Conservation (phyloP, 2,888 invertebrate species). For the Athalia rosae region DNA sequence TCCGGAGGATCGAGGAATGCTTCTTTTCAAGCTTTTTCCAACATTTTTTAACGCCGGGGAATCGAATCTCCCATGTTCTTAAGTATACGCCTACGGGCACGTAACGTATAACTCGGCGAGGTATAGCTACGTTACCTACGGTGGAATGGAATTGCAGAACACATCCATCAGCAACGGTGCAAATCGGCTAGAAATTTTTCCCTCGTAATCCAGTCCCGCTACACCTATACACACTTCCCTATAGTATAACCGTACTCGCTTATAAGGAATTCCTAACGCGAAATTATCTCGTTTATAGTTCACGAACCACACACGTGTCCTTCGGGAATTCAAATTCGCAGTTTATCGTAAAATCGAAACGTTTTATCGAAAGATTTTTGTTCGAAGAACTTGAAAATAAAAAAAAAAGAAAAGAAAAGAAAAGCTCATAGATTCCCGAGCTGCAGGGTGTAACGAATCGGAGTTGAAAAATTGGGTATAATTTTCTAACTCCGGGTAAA, state of each 20-base stretch:
- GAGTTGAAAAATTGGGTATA: background rate
- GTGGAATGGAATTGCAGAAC: background rate
- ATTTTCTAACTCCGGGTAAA: constrained; percentile 65
- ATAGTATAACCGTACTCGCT: constrained; percentile 40
- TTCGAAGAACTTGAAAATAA: no score
- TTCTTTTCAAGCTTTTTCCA: no score
- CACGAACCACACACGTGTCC: no score
- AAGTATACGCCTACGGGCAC: background rate
- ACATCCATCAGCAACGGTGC: constrained; percentile 34
- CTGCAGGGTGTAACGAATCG: no score
- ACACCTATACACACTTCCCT: no score
- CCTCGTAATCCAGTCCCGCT: constrained; percentile 35
- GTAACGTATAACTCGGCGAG: background rate
- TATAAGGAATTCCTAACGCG: constrained; percentile 32
- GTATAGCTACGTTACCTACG: no score
- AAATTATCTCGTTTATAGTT: constrained; percentile 31
- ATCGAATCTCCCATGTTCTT: background rate
- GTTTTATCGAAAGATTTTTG: no score
- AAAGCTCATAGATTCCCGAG: no score
- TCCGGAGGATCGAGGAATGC: background rate
- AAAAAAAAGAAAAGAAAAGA: background rate
- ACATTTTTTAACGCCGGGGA: background rate
- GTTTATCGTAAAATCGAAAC: constrained; percentile 22
- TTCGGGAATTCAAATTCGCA: no score
- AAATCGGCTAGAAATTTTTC: constrained; percentile 35